Base-by-base conservation (phyloP, 1,140 invertebrate species). In the Choristoneura fumiferana region DNA sequence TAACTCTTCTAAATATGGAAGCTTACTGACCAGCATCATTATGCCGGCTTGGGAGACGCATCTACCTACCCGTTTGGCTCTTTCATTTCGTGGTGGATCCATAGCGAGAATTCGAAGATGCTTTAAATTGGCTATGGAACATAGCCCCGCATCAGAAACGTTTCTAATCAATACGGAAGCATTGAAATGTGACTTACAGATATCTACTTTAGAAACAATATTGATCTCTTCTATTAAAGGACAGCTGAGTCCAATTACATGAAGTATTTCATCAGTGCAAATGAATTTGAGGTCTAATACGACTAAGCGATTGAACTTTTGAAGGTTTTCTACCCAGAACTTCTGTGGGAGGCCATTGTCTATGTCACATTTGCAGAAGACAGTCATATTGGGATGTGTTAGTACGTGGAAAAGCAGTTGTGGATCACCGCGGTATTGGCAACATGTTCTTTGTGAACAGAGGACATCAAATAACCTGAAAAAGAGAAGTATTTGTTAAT, bases 191-290 rank as follows among this genome's bases (percentile, higher is more conserved):
- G 85, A 89, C 67, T 85, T 88, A 38, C 77, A 80, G 37, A 88
- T 79, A 59, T 89, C 89, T 43, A 90, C 79, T 67, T 76, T 80
- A 17, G 91, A 91, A n/a, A 91, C 82, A 49, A 91, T 90, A 59
- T 91, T 89, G 15, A 91, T 82, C 62, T 90, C 83, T 71, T 91
- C 87, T 8, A 91, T 75, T 43, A 85, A 65, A 12, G 59, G 76
- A 67, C 91, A 91, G 62, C 73, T 81, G 10, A 73, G 65, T 15
- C 88, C 84, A 17, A 91, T 75, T n/a, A 90, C 76, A 73, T 89
- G 67, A 4, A 91, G 83, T 17, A 91, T 91, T 76, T 91, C 91
- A 65, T 91, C 90, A 1, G 90, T 91, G 59, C 90, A 91, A 60
- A 91, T 84, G 52, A 90, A 89, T 65, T 86, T 89, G 9, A 91